These are phyloP conservation scores for Aphodius sticticus DNA, from an alignment of 2,888 invertebrate genomes.

Conservation along the genomic window DNA sequence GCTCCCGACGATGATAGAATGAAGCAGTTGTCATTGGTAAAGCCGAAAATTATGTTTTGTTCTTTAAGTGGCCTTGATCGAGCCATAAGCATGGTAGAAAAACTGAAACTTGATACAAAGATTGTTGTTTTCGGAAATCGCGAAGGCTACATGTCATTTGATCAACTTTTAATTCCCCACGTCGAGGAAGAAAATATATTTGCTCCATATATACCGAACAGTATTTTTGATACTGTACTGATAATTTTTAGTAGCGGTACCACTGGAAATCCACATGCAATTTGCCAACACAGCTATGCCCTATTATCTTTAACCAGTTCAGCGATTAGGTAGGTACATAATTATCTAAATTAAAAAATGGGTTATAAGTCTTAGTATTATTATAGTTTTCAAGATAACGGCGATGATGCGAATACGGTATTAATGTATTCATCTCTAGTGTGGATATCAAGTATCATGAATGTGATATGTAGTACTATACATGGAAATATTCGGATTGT, in stretches of 20 bases:
- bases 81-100: conserved; percentile 23
- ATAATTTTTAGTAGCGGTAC: conserved; percentile 40
- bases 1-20: conserved; percentile 44
- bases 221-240: conserved; percentile 29
- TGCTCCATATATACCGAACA: conserved; percentile 33
- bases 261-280: conserved; percentile 44
- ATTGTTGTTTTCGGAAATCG: conserved; percentile 39
- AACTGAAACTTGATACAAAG: conserved; percentile 16
- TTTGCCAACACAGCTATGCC: conserved; percentile 31
- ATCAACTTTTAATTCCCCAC: conserved; percentile 31
- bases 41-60: conserved; percentile 41
- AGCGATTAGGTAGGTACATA: too few species aligned
- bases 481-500: conserved; percentile 15
- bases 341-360: too few species aligned
- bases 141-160: conserved; percentile 28
- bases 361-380: not conserved
- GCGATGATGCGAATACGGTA: not conserved
- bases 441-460: conserved; percentile 13
- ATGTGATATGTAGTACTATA: not conserved
- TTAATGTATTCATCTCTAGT: not conserved
- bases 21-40: conserved; percentile 45
- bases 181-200: conserved; percentile 40
- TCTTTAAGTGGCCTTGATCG: conserved; percentile 31
- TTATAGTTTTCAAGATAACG: not conserved
- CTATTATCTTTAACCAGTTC: not conserved